These are phyloP conservation scores for Apostichopus californicus DNA, from an alignment of 35 echinoderm and acorn worm genomes.

Conservation along the genomic window DNA sequence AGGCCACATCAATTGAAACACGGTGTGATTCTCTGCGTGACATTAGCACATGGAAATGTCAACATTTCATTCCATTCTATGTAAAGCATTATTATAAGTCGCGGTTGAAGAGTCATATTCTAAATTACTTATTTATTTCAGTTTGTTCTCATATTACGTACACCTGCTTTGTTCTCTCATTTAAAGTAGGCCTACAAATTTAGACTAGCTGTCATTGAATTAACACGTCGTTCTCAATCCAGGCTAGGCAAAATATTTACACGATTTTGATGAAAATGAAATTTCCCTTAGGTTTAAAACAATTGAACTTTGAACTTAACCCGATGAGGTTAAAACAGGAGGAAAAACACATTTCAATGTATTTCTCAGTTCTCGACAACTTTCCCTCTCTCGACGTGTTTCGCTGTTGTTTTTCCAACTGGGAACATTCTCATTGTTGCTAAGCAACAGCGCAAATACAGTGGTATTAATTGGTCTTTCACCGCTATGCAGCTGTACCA, in stretches of 20 bases:
- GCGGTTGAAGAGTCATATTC: no score
- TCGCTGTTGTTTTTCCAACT: slow-evolving; percentile 39
- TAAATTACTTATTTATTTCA: no score
- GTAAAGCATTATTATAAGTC: no score
- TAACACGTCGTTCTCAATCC: no score
- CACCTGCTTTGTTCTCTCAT: no score
- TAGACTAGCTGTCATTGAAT: no score
- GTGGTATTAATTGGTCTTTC: background rate
- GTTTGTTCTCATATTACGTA: no score
- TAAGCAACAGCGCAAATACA: slow-evolving; percentile 15
- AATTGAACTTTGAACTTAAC: background rate
- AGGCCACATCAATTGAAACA: no score
- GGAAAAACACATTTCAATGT: background rate
- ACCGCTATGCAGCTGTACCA: background rate
- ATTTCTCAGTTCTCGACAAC: background rate
- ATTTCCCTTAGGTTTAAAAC: background rate
- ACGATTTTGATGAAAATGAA: background rate
- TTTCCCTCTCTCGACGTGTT: background rate
- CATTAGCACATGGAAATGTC: no score
- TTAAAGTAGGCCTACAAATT: no score
- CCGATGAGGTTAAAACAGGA: background rate
- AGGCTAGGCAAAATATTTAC: background rate
- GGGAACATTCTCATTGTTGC: slow-evolving; percentile 22
- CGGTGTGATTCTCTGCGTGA: no score
- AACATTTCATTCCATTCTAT: no score